A percentile compares a stretch with the other conserved stretches of the same genome.
phyloP scores from a whole-genome alignment of 2,888 invertebrate species.

The Crematogaster levior region DNA sequence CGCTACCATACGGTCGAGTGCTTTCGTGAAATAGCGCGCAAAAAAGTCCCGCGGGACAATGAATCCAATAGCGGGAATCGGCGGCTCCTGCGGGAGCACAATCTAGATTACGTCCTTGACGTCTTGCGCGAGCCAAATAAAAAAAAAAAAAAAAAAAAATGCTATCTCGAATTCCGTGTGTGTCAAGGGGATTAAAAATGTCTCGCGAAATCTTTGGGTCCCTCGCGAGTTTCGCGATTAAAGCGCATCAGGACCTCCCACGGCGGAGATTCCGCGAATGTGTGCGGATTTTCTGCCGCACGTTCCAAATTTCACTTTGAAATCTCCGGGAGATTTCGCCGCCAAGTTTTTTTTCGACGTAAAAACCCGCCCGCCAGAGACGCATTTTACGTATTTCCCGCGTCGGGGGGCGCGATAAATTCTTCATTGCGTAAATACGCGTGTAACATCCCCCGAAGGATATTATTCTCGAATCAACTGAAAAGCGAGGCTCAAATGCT shows the following conservation, averaged over 20 bases:
- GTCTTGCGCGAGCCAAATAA: not conserved
- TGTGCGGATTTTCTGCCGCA: not conserved
- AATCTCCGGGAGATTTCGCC: not conserved
- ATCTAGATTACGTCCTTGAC: conserved; percentile 40
- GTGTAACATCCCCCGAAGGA: not conserved
- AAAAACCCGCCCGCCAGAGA: not conserved
- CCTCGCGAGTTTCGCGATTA: not conserved
- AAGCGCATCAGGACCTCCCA: not conserved
- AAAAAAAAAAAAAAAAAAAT: not conserved
- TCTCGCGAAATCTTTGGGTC: not conserved
- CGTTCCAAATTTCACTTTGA: not conserved
- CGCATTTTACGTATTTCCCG: too few species aligned
- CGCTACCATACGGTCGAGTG: conserved; percentile 23
- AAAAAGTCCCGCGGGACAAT: conserved; percentile 35
- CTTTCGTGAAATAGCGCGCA: conserved; percentile 23
- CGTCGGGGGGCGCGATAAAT: not conserved
- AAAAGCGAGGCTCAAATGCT: conserved; percentile 43
- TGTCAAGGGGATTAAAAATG: conserved; percentile 12
- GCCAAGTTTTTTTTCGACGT: not conserved
- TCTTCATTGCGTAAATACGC: conserved; percentile 10
- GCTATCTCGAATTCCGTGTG: not conserved
- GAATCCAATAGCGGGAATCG: conserved; percentile 43
- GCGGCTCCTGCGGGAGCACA: conserved; percentile 29
- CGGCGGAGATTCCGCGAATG: not conserved
- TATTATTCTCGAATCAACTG: conserved; percentile 26